These are phyloP conservation scores for Cataglyphis hispanica DNA, from an alignment of 1,140 invertebrate genomes.

Conservation along the genomic window DNA sequence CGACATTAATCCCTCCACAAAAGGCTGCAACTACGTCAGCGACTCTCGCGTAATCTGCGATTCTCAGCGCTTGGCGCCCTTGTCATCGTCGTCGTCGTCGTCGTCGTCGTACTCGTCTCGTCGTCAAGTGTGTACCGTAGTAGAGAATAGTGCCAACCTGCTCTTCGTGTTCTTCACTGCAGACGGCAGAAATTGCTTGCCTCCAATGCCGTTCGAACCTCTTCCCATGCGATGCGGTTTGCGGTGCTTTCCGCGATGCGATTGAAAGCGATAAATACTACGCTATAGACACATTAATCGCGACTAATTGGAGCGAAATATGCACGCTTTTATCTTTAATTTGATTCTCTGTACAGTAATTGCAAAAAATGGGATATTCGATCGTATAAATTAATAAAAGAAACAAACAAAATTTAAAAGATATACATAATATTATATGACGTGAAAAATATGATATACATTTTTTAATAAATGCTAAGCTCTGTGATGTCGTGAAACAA, in stretches of 20 bases:
- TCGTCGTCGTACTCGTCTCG: conserved; percentile 36
- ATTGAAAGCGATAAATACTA: conserved; percentile 26
- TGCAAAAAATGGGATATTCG: background rate
- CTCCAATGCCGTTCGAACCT: conserved; percentile 30
- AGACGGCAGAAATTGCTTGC: conserved; percentile 42
- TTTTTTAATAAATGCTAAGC: background rate
- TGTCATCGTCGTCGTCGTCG: conserved; percentile 46
- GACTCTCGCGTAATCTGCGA: conserved; percentile 69
- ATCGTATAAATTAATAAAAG: background rate
- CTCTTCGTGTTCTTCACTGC: conserved; percentile 40
- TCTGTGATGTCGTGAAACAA: too few relatives aligned
- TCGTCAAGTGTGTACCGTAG: conserved; percentile 64
- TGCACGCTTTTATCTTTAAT: background rate
- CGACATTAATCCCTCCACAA: conserved; percentile 69
- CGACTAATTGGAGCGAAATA: background rate
- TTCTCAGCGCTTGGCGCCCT: conserved; percentile 65
- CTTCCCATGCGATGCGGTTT: conserved; percentile 18
- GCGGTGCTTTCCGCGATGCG: background rate
- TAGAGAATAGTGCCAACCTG: conserved; percentile 45
- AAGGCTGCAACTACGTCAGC: conserved; percentile 69
- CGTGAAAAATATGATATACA: background rate
- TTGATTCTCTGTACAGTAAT: background rate
- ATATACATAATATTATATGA: background rate
- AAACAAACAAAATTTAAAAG: background rate
- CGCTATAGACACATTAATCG: conserved; percentile 23